These are phyloP conservation scores for Auanema sp. DNA, from an alignment of 2,888 invertebrate genomes.

Conservation along the genomic window DNA sequence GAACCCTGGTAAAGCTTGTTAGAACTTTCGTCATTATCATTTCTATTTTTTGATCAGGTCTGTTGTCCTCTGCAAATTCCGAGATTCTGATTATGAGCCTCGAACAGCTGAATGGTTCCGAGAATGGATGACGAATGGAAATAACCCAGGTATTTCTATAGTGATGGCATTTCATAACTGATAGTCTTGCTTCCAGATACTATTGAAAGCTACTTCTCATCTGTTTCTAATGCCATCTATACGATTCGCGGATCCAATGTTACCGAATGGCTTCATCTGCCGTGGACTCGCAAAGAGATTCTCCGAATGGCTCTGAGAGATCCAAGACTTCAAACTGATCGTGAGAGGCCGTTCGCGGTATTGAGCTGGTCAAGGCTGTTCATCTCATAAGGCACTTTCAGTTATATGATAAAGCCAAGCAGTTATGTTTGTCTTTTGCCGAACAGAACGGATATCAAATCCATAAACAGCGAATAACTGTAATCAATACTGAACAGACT, in stretches of 20 bases:
- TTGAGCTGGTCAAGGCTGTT: not conserved
- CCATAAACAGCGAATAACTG: conserved; percentile 49
- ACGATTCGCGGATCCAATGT: conserved; percentile 56
- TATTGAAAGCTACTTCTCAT: conserved; percentile 52
- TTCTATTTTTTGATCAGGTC: conserved; percentile 33
- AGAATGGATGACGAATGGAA: conserved; percentile 51
- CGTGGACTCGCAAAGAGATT: conserved; percentile 51
- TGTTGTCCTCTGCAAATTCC: conserved; percentile 57
- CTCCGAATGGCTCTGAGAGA: conserved; percentile 37
- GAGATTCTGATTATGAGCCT: conserved; percentile 48
- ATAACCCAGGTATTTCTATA: conserved; percentile 35
- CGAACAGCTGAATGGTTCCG: conserved; percentile 48
- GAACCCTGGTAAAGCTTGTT: conserved; percentile 25
- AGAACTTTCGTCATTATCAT: not conserved
- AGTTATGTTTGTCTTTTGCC: conserved; percentile 54
- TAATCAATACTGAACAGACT: conserved; percentile 51
- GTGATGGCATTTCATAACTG: not conserved
- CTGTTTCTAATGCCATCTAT: conserved; percentile 62
- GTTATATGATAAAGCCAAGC: conserved; percentile 61
- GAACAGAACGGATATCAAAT: conserved; percentile 35
- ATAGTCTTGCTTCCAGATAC: conserved; percentile 44
- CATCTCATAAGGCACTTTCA: conserved; percentile 19
- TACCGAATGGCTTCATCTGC: conserved; percentile 48
- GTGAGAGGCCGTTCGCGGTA: conserved; percentile 35
- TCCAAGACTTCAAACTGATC: conserved; percentile 24